A percentile compares a stretch with the other conserved stretches of the same genome.
Evolutionary conservation across 1,140 invertebrate genomes (phyloP).

Genomic region (Pseudomyrmex pallidus): DNA sequence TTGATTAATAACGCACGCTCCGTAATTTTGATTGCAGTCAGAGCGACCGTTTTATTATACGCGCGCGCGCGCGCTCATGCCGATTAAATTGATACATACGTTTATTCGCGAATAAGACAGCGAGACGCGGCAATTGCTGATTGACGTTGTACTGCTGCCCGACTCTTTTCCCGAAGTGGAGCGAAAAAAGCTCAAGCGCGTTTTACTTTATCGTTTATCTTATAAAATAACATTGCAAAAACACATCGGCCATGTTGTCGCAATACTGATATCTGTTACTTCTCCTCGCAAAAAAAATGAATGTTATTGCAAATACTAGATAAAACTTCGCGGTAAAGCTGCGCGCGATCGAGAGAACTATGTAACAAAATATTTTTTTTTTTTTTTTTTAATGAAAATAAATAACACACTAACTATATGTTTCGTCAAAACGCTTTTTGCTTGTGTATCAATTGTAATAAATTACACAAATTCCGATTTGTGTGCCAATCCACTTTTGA

Average conservation of each 20-base stretch:
- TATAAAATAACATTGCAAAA: constrained; percentile 29
- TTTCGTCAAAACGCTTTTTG: background rate
- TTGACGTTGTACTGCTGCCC: no score
- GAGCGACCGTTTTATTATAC: background rate
- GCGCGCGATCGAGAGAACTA: background rate
- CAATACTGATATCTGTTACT: constrained; percentile 12
- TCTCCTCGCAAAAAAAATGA: background rate
- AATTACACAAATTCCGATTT: no score
- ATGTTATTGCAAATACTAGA: constrained; percentile 19
- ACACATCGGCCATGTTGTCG: background rate
- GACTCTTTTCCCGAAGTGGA: constrained; percentile 5
- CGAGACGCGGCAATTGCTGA: constrained; percentile 6
- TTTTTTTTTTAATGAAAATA: background rate
- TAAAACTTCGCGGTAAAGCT: background rate
- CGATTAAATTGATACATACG: background rate
- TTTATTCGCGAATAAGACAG: constrained; percentile 9
- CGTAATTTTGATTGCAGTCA: constrained; percentile 9
- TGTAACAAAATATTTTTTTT: background rate
- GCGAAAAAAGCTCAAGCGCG: constrained; percentile 7
- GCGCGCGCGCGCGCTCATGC: no score
- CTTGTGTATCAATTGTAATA: no score
- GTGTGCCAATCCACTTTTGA: no score
- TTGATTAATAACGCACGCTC: constrained; percentile 5
- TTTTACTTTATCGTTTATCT: constrained; percentile 16
- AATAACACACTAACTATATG: no score